Evolutionary conservation across 2,888 invertebrate species (phyloP).

Genomic region (Carpatolechia fugitivella): DNA sequence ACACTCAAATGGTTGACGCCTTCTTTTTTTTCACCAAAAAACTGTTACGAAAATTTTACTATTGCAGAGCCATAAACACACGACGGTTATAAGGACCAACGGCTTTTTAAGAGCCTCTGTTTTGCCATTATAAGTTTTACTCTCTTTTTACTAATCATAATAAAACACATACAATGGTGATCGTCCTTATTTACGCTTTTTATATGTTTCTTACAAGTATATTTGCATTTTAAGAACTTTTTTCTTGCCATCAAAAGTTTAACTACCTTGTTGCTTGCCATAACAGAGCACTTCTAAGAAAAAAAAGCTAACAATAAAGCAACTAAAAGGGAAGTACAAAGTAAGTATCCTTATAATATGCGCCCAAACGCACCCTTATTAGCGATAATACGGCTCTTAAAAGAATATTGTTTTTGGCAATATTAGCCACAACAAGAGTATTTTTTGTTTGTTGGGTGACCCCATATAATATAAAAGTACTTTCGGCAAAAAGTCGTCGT

Average conservation of each 20-base stretch:
- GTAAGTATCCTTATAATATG: constrained; percentile 14
- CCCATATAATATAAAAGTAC: no score
- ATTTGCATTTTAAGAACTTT: constrained; percentile 11
- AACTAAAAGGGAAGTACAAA: constrained; percentile 8
- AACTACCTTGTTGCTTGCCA: constrained; percentile 11
- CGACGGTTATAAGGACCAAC: constrained; percentile 12
- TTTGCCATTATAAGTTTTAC: not conserved
- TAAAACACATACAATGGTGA: constrained; percentile 16
- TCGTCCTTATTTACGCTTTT: constrained; percentile 12
- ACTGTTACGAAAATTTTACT: no score
- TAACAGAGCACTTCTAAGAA: constrained; percentile 13
- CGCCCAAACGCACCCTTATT: constrained; percentile 19
- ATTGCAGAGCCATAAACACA: constrained; percentile 3
- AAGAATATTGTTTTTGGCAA: constrained; percentile 8
- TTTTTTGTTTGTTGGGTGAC: constrained; percentile 9
- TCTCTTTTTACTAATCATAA: not conserved
- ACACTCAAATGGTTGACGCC: constrained; percentile 9
- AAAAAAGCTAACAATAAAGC: constrained; percentile 14
- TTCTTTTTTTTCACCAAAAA: not conserved
- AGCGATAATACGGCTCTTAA: constrained; percentile 14
- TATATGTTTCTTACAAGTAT: constrained; percentile 11
- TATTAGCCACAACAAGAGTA: constrained; percentile 16
- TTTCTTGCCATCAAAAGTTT: constrained; percentile 11
- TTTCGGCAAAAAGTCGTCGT: constrained; percentile 2
- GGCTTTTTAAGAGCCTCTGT: constrained; percentile 13